A percentile compares a stretch with the other conserved stretches of the same genome.
These are phyloP conservation scores for Aproaerema taeniolella DNA, from an alignment of 2,888 invertebrate genomes.

Conservation along the genomic window DNA sequence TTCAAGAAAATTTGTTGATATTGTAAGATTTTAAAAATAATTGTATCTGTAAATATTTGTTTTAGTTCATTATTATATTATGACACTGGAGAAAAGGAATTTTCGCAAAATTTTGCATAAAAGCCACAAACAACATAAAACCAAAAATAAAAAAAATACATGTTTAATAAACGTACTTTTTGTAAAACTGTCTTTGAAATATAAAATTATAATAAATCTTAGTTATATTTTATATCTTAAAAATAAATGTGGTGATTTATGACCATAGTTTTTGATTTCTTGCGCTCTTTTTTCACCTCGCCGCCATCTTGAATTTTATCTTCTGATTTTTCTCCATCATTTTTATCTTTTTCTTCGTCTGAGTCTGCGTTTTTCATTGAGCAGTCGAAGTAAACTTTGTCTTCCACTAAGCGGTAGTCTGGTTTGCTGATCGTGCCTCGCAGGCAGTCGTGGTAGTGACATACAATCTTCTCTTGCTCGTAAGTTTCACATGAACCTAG, in stretches of 20 bases:
- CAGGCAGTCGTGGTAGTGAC: slow-evolving; percentile 77
- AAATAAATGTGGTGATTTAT: slow-evolving; percentile 71
- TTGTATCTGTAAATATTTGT: too few species aligned
- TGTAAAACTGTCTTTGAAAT: not conserved
- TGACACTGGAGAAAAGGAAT: too few species aligned
- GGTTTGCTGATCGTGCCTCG: slow-evolving; percentile 60
- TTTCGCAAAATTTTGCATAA: too few species aligned
- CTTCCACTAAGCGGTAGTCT: slow-evolving; percentile 62
- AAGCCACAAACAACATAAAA: too few species aligned
- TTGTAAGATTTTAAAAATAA: too few species aligned
- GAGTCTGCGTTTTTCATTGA: slow-evolving; percentile 55
- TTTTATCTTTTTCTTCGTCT: slow-evolving; percentile 28
- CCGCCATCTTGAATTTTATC: slow-evolving; percentile 19
- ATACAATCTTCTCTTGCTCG: slow-evolving; percentile 78
- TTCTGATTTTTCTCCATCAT: not conserved
- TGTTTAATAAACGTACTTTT: not conserved
- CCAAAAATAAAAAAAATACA: slow-evolving; percentile 13
- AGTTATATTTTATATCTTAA: slow-evolving; percentile 32
- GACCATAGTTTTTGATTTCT: slow-evolving; percentile 62
- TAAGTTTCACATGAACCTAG: slow-evolving; percentile 79
- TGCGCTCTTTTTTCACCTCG: slow-evolving; percentile 30
- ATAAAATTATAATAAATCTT: slow-evolving; percentile 9
- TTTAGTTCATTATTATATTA: too few species aligned
- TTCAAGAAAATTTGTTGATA: too few species aligned
- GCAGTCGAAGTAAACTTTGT: slow-evolving; percentile 61